Conservation (phyloP, 1,140 invertebrate genomes). For the Meteorus sp. region DNA sequence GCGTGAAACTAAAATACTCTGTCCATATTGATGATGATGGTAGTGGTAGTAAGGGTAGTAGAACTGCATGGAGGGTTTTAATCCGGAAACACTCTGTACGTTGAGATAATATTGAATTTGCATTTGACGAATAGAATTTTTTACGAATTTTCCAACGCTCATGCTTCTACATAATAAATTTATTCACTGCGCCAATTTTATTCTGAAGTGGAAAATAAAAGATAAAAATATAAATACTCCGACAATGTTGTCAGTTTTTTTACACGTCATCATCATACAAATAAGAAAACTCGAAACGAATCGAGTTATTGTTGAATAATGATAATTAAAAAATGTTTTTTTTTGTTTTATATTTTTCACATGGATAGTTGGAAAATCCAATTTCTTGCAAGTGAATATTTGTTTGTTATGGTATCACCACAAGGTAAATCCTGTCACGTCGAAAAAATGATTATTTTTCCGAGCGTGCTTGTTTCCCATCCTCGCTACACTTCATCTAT, state of each 20-base stretch:
- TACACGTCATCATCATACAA: too few relatives aligned
- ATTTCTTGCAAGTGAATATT: too few relatives aligned
- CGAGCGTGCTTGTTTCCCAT: neutral
- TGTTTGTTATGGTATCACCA: too few relatives aligned
- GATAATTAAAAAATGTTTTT: too few relatives aligned
- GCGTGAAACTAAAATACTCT: too few relatives aligned
- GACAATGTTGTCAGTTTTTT: too few relatives aligned
- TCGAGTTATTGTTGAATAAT: too few relatives aligned
- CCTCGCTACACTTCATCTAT: neutral
- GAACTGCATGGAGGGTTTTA: neutral
- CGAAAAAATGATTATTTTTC: slow-evolving; percentile 15
- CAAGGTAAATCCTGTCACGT: neutral
- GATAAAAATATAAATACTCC: neutral
- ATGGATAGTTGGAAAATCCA: too few relatives aligned
- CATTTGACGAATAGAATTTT: slow-evolving; percentile 1
- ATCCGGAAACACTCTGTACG: neutral
- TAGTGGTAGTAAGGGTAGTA: too few relatives aligned
- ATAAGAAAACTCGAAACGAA: too few relatives aligned
- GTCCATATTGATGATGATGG: too few relatives aligned
- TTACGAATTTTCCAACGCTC: neutral
- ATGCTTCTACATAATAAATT: neutral
- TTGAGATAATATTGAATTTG: neutral
- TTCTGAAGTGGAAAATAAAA: neutral
- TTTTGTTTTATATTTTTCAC: too few relatives aligned
- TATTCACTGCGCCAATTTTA: neutral